A percentile compares a stretch with the other conserved stretches of the same genome.
phyloP scores from a whole-genome alignment of 2,888 invertebrate genomes.

The Macaria liturata region DNA sequence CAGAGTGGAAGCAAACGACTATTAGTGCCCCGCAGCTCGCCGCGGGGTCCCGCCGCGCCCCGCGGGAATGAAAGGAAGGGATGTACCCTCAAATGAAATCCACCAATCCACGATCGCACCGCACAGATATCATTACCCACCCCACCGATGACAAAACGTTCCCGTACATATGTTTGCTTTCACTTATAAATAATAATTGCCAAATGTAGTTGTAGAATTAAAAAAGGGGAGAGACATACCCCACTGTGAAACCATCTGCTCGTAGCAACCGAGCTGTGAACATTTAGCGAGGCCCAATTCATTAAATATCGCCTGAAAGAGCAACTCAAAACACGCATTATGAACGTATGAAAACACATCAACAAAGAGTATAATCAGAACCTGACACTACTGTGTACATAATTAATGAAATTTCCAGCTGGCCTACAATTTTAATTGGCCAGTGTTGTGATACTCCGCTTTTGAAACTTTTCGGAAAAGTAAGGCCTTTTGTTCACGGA shows the following conservation, averaged over 20 bases:
- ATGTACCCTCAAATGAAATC: slow-evolving; percentile 58
- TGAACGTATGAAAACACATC: slow-evolving; percentile 65
- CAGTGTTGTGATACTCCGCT: slow-evolving; percentile 74
- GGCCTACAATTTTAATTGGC: slow-evolving; percentile 81
- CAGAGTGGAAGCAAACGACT: slow-evolving; percentile 50
- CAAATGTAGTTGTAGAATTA: slow-evolving; percentile 59
- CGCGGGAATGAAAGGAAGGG: slow-evolving; percentile 54
- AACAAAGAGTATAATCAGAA: slow-evolving; percentile 65
- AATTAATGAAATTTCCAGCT: slow-evolving; percentile 81
- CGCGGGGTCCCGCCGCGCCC: slow-evolving; percentile 43
- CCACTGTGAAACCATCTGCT: slow-evolving; percentile 17
- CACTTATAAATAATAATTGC: slow-evolving; percentile 77
- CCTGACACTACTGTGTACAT: slow-evolving; percentile 64
- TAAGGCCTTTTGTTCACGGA: slow-evolving; percentile 72
- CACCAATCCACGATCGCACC: slow-evolving; percentile 61
- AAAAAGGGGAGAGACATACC: slow-evolving; percentile 55
- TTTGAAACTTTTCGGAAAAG: slow-evolving; percentile 78
- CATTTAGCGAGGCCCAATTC: slow-evolving; percentile 30
- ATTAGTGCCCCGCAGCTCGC: slow-evolving; percentile 67
- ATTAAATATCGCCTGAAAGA: slow-evolving; percentile 34
- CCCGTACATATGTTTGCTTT: slow-evolving; percentile 76
- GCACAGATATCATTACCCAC: slow-evolving; percentile 65
- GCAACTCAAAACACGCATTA: slow-evolving; percentile 55
- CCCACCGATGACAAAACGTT: slow-evolving; percentile 54
- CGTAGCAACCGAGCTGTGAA: slow-evolving; percentile 16